Percentiles rank a stretch among this genome's conserved stretches.
phyloP scores from a whole-genome alignment of 1,140 invertebrate species.

The Pseudomyrmex sp. region DNA sequence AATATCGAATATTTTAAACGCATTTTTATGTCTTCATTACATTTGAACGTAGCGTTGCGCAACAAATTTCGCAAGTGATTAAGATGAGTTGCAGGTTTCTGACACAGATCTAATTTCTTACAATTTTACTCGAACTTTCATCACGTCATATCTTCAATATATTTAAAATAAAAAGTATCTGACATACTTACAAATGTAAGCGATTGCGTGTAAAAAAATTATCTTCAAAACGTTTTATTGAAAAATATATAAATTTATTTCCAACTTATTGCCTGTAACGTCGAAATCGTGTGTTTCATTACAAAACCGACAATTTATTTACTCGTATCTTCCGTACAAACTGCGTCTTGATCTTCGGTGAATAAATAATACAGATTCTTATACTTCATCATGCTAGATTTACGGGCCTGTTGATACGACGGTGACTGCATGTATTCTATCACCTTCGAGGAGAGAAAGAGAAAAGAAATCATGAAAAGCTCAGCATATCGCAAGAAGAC shows the following conservation, averaged over 20 bases:
- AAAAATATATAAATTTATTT: not conserved
- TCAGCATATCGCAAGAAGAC: conserved; percentile 52
- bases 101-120: too few species aligned
- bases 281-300: not conserved
- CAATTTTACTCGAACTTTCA: too few species aligned
- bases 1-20: not conserved
- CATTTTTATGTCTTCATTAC: not conserved
- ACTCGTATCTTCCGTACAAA: not conserved
- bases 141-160: not conserved
- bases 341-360: not conserved
- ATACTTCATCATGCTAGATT: conserved; percentile 62
- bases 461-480: conserved; percentile 66
- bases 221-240: too few species aligned
- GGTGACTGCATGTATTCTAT: conserved; percentile 71
- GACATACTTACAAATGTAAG: not conserved
- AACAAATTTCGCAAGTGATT: not conserved
- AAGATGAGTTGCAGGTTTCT: not conserved
- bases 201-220: not conserved
- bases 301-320: not conserved
- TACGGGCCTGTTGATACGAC: conserved; percentile 64
- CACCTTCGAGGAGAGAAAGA: conserved; percentile 63
- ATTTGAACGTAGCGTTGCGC: not conserved
- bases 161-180: not conserved
- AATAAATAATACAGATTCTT: not conserved
- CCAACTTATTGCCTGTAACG: not conserved